A percentile compares a stretch with the other conserved stretches of the same genome.
Evolutionary conservation across 2,888 invertebrate species (phyloP).

Genomic region (Lumbricus terrestris): DNA sequence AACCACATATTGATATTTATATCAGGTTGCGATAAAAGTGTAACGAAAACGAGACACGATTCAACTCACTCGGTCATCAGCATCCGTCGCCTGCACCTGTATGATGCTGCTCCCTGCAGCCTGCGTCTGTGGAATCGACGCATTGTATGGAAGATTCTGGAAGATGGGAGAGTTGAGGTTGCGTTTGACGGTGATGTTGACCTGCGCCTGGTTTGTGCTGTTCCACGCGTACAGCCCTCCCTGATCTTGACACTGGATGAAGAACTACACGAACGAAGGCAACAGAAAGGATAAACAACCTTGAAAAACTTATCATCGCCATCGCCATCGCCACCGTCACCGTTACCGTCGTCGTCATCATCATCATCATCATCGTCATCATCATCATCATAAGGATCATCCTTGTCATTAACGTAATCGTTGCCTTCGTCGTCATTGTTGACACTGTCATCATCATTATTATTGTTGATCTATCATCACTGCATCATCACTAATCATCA

Average conservation of each 20-base stretch:
- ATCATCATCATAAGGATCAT: too few relatives aligned
- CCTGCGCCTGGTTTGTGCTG: slow-evolving; percentile 39
- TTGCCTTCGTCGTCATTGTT: too few relatives aligned
- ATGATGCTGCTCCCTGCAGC: slow-evolving; percentile 23
- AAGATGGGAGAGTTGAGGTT: slow-evolving; percentile 37
- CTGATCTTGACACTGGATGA: slow-evolving; percentile 33
- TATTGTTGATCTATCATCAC: too few relatives aligned
- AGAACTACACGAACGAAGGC: slow-evolving; percentile 26
- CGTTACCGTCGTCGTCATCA: too few relatives aligned
- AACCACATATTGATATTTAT: too few relatives aligned
- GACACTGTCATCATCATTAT: too few relatives aligned
- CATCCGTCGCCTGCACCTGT: slow-evolving; percentile 31
- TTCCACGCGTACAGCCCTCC: slow-evolving; percentile 34
- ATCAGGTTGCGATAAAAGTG: background rate
- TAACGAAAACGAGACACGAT: background rate
- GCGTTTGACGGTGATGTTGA: slow-evolving; percentile 35
- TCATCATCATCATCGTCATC: too few relatives aligned
- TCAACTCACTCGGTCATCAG: slow-evolving; percentile 33
- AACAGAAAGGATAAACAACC: background rate
- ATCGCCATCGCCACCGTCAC: too few relatives aligned
- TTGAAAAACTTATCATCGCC: background rate
- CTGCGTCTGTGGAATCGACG: slow-evolving; percentile 33
- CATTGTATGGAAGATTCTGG: slow-evolving; percentile 33
- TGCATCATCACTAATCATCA: too few relatives aligned
- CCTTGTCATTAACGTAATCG: too few relatives aligned